phyloP scores from a whole-genome alignment of 2,113 vertebrate species.

The Pomatorhinus ruficollis region DNA sequence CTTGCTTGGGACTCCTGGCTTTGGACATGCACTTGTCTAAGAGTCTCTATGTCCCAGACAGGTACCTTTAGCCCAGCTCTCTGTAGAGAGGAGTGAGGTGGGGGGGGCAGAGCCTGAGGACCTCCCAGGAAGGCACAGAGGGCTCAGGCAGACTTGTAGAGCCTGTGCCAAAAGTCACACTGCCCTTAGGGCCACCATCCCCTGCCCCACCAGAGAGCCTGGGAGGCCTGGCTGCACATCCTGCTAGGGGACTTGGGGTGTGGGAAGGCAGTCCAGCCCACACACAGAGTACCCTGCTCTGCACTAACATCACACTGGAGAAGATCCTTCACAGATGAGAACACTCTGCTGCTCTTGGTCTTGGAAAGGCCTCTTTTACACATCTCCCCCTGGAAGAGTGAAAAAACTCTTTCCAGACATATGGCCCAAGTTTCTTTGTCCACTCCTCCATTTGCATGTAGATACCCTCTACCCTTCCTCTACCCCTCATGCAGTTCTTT shows the following conservation, averaged over 20 bases:
- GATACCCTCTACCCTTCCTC: neutral
- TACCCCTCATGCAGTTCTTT: neutral
- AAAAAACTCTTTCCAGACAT: neutral
- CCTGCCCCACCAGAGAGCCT: neutral
- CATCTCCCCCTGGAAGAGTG: neutral
- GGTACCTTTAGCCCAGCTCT: neutral
- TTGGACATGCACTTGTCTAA: neutral
- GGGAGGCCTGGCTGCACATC: neutral
- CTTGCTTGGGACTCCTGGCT: neutral
- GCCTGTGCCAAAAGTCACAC: neutral
- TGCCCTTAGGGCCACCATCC: accelerated
- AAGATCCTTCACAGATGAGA: neutral
- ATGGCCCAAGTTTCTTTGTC: neutral
- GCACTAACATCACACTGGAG: neutral
- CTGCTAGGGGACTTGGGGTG: neutral
- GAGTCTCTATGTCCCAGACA: accelerated
- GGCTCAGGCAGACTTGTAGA: neutral
- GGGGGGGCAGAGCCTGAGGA: neutral
- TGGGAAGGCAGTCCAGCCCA: neutral
- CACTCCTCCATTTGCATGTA: neutral
- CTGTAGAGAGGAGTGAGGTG: neutral
- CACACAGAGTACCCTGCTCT: neutral
- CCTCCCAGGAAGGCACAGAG: neutral
- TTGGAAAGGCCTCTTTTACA: neutral
- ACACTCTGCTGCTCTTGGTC: neutral